Evolutionary conservation across 2,113 vertebrate species (phyloP), one percentile per base, ranked within the genome.

Genomic region (Podarcis cretensis): DNA sequence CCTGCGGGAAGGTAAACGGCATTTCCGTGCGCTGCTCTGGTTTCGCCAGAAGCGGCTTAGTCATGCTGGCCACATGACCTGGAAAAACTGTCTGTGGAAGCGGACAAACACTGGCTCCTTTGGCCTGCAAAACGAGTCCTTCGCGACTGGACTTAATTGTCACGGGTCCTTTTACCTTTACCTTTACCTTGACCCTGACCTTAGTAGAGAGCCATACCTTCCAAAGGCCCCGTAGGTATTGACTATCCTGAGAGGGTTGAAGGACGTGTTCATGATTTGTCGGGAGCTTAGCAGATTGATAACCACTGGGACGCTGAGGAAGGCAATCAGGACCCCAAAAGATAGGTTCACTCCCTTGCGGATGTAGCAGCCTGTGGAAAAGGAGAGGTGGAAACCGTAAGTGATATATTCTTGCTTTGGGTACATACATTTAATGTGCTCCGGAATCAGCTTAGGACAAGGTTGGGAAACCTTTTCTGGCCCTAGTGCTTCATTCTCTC

Each of bases 201-300:
- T 10, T 54, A 54, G 18, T 20, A 63, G 59, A 63, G 59, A 63
- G 59, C 59, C 59, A 63, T 63, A 63, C 16, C 99, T 99, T 81
- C 99, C 99, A 0, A 99, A 99, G 69, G 99, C 98, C 30, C 99
- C 99, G 0, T 99, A 99, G 1, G 98, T 99, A 97, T 99, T 99
- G 95, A 99, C 99, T 1, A 99, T 99, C 30, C 98, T 90, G 75
- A 99, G 97, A 0, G 99, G 94, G 94, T 97, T 97, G 90, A 99
- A 99, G 0, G 98, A 99, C 1, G 97, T 98, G 95, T 99, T 99
- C 99, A 99, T 99, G 94, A 98, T 91, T 95, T 99, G 99, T 25
- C 43, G 96, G 90, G 98, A 95, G 83, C 94, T 99, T 54, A 99
- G 91, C 87, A 99, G 95, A 96, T 99, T 99, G 84, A 98, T 81